A percentile compares a stretch with the other conserved stretches of the same genome.
Conservation (phyloP, 2,797 vertebrate genomes). For the Microchirus variegatus region DNA sequence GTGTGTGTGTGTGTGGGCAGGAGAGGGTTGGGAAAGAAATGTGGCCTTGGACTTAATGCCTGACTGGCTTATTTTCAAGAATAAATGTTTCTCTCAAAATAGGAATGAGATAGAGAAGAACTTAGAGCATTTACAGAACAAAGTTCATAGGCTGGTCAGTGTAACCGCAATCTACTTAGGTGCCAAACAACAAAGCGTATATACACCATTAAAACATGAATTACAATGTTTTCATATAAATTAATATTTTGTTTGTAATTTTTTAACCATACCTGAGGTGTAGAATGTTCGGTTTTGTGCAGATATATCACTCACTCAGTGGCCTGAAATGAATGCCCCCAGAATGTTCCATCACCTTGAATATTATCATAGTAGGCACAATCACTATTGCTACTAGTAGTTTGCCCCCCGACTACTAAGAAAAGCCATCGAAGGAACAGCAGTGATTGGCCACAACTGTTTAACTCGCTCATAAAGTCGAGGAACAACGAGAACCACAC, state of each 20-base stretch:
- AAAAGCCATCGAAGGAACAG: constrained; percentile 7
- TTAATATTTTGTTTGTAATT: constrained; percentile 15
- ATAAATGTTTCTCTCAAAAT: constrained; percentile 62
- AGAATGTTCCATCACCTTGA: constrained; percentile 34
- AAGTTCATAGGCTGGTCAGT: constrained; percentile 30
- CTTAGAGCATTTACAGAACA: constrained; percentile 25
- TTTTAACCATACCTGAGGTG: constrained; percentile 15
- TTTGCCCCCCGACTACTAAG: constrained; percentile 14
- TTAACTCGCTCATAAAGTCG: constrained; percentile 1
- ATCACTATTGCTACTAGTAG: constrained; percentile 21
- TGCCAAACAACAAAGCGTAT: neutral
- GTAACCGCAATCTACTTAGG: constrained; percentile 3
- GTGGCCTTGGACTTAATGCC: constrained; percentile 72
- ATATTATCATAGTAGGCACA: constrained; percentile 25
- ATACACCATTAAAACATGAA: neutral
- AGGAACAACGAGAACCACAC: constrained; percentile 15
- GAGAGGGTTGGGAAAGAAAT: constrained; percentile 65
- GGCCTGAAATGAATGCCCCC: constrained; percentile 29
- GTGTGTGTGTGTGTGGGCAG: constrained; percentile 41
- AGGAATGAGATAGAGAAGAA: constrained; percentile 32
- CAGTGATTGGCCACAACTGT: constrained; percentile 22
- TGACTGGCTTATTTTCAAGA: constrained; percentile 64
- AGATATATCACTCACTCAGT: neutral
- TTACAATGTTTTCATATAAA: constrained; percentile 5
- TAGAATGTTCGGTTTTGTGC: constrained; percentile 27